These are phyloP conservation scores for Monopis laevigella DNA, from an alignment of 2,888 invertebrate species.

Conservation along the genomic window DNA sequence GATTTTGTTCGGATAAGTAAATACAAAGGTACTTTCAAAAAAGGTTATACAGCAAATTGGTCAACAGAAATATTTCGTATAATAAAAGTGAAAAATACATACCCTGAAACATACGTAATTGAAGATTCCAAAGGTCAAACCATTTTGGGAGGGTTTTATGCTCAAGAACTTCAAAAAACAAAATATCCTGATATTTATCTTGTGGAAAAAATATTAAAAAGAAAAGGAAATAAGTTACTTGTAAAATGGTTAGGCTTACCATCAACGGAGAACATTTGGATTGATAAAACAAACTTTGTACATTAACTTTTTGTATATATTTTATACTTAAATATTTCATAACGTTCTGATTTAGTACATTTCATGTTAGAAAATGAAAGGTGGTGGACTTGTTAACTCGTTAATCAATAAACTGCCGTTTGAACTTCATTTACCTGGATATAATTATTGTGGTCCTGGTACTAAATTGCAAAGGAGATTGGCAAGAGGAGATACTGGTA, in stretches of 20 bases:
- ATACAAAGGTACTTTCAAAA: constrained; percentile 22
- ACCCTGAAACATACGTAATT: constrained; percentile 26
- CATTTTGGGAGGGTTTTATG: constrained; percentile 30
- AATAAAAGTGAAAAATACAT: constrained; percentile 22
- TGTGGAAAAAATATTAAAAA: constrained; percentile 25
- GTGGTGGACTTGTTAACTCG: constrained; percentile 13
- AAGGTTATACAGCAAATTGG: constrained; percentile 28
- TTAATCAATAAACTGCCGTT: constrained; percentile 13
- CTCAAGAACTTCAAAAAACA: constrained; percentile 27
- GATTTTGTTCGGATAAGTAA: constrained; percentile 23
- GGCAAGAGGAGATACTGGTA: constrained; percentile 29
- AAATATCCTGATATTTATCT: constrained; percentile 28
- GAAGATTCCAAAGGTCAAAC: constrained; percentile 23
- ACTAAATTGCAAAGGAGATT: constrained; percentile 24
- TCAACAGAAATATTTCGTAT: constrained; percentile 28
- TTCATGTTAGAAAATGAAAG: not conserved
- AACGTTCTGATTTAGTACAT: not conserved
- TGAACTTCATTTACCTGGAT: constrained; percentile 20
- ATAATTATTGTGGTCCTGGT: no score
- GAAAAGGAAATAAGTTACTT: no score
- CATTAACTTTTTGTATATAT: not conserved
- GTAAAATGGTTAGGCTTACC: constrained; percentile 18
- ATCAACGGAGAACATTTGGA: constrained; percentile 19
- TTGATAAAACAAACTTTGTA: constrained; percentile 17
- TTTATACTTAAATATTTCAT: not conserved